Percentiles rank a stretch among this genome's conserved stretches.
Conservation (phyloP, 2,113 vertebrate genomes). For the Heloderma charlesbogerti region DNA sequence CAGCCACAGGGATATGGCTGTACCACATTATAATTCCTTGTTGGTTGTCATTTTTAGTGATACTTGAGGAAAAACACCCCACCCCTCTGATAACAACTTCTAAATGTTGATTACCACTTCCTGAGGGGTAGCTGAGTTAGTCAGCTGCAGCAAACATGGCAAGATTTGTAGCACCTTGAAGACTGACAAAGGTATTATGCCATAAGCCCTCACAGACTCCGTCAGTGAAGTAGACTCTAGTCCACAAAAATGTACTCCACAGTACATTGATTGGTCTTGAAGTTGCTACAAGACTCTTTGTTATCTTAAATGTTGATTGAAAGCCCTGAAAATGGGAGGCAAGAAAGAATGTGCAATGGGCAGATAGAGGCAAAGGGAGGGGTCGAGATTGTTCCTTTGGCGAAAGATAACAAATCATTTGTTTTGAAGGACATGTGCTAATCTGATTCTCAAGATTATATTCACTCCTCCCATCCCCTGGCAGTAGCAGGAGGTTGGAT, state of each 20-base stretch:
- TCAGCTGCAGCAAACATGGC: no score
- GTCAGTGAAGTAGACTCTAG: not conserved
- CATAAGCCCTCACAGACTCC: not conserved
- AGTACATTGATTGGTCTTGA: not conserved
- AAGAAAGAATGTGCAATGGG: not conserved
- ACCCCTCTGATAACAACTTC: not conserved
- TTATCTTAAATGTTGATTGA: not conserved
- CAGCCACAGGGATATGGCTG: no score
- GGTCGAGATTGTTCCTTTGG: not conserved
- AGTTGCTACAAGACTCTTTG: not conserved
- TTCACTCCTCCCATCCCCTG: rapidly evolving
- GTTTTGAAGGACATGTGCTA: not conserved
- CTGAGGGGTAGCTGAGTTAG: not conserved
- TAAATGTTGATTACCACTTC: not conserved
- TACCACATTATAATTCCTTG: no score
- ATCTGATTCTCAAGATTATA: not conserved
- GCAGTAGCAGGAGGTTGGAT: not conserved
- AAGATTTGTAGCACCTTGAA: not conserved
- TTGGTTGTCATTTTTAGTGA: no score
- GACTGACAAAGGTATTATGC: no score
- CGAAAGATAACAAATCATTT: not conserved
- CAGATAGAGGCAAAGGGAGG: not conserved
- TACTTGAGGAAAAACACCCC: no score
- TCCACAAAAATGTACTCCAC: not conserved
- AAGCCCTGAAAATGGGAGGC: not conserved